These are phyloP conservation scores for Mustela nigripes DNA, from an alignment of 2,113 vertebrate genomes.

Conservation along the genomic window DNA sequence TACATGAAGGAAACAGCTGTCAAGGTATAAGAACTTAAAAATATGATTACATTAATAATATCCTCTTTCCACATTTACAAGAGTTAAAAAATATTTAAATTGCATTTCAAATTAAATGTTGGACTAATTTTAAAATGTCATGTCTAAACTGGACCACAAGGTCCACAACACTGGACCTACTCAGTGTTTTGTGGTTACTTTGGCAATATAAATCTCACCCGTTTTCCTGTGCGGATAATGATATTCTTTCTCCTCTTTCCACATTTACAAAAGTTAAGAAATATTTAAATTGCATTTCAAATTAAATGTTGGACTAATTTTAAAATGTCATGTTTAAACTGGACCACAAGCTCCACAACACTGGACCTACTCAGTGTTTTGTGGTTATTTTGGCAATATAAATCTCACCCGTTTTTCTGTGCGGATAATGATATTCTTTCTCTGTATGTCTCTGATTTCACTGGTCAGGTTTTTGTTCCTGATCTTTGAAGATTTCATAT, in stretches of 20 bases:
- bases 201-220: no score
- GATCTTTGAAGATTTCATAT: constrained; percentile 11
- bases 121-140: constrained; percentile 10
- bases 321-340: neutral
- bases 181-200: no score
- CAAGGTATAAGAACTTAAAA: neutral
- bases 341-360: neutral
- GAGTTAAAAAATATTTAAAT: neutral
- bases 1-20: neutral
- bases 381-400: neutral
- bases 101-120: constrained; percentile 41
- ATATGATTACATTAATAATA: constrained; percentile 4
- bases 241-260: neutral
- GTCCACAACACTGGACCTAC: neutral
- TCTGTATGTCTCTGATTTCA: neutral
- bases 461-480: neutral
- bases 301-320: constrained; percentile 42
- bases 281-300: neutral
- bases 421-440: neutral
- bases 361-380: neutral
- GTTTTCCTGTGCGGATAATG: no score
- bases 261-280: neutral
- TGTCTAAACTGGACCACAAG: neutral
- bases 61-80: neutral
- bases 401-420: neutral